Evolutionary conservation across 2,113 vertebrate species (phyloP), one percentile per base, ranked within the genome.

Genomic region (Lophotis ruficrista): DNA sequence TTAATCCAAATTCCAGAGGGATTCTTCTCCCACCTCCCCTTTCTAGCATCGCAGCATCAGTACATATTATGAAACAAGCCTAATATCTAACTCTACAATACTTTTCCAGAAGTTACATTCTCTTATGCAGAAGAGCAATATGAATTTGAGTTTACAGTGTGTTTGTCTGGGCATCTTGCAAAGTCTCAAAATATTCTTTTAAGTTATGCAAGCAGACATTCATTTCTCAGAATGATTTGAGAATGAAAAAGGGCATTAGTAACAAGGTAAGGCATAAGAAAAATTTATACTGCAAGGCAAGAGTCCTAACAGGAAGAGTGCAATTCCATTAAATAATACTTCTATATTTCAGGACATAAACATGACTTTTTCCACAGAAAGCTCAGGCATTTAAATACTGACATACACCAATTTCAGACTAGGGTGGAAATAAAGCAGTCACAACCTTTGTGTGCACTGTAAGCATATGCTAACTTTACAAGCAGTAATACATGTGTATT

Each of bases 321-420:
- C 72, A 91, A 90, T 87, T 78, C 57, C 76, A 73, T 86, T 77
- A 88, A 75, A 69, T 73, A 88, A 61, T 58, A 84, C 33, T 64
- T 64, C 38, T 60, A 2, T 82, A 64, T 73, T 90, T 91, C 41
- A 47, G 43, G 60, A 93, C 45, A 85, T 72, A 86, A 86, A 80
- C 61, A 62, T 68, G 73, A 73, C 23, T 78, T 90, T 93, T 84
- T 64, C 60, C 60, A 79, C 24, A 71, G 64, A 89, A 86, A 71
- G 69, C 38, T 87, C 76, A 68, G 88, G 81, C 56, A 89, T 73
- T 90, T 68, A 81, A 91, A 78, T 83, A 94, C 33, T 70, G 56
- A 71, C 35, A 81, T 12, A 35, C 3, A 94, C 14, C 60, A 64
- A 38, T 64, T 92, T 66, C 79, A 84, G 72, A 56, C 77, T n/a